phyloP scores from a whole-genome alignment of 2,888 invertebrate genomes.

The Junonia oenone region DNA sequence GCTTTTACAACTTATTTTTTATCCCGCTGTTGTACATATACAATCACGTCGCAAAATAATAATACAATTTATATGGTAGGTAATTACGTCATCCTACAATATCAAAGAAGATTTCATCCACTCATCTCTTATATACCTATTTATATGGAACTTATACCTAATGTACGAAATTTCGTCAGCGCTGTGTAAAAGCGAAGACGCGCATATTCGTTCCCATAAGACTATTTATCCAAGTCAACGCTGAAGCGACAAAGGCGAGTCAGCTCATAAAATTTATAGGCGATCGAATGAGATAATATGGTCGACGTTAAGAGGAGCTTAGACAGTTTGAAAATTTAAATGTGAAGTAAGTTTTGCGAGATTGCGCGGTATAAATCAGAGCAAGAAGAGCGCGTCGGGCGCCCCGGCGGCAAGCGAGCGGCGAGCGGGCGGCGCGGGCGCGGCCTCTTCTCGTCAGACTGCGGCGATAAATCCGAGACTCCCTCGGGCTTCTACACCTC shows the following conservation, averaged over 20 bases:
- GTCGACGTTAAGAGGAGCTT: conserved; percentile 78
- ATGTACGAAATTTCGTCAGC: neutral
- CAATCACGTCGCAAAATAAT: too few species aligned
- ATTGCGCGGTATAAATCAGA: conserved; percentile 78
- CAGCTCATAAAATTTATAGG: conserved; percentile 79
- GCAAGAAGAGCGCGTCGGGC: conserved; percentile 36
- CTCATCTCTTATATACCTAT: too few species aligned
- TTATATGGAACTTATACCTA: too few species aligned
- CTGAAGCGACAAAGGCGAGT: conserved; percentile 71
- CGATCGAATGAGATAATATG: conserved; percentile 80
- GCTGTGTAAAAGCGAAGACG: conserved; percentile 34
- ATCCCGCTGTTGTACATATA: too few species aligned
- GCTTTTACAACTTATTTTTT: too few species aligned
- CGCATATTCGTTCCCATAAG: conserved; percentile 48
- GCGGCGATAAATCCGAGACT: conserved; percentile 73
- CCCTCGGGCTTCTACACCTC: conserved; percentile 70
- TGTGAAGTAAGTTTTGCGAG: conserved; percentile 80
- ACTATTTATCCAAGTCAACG: conserved; percentile 68
- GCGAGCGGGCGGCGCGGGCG: conserved; percentile 42
- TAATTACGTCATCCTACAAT: too few species aligned
- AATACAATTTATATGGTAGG: too few species aligned
- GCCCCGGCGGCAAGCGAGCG: conserved; percentile 37
- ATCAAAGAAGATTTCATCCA: too few species aligned
- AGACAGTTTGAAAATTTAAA: conserved; percentile 80
- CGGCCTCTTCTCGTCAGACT: conserved; percentile 49